phyloP scores from a whole-genome alignment of 2,797 vertebrate species.

The Liasis olivaceus region DNA sequence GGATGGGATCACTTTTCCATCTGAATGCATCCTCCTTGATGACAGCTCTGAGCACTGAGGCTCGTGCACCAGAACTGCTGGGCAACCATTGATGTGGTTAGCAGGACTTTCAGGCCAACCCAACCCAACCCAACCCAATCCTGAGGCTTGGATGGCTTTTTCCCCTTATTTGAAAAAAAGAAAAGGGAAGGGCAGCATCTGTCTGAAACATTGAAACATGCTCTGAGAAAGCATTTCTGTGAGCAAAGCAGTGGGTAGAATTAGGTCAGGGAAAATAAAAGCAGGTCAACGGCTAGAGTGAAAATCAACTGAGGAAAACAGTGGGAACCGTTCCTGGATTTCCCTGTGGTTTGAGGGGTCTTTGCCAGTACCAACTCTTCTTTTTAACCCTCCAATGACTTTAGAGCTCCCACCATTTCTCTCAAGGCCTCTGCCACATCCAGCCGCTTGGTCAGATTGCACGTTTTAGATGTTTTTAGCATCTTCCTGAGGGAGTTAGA shows the following conservation, averaged over 20 bases:
- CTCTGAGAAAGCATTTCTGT: neutral
- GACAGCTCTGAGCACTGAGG: neutral
- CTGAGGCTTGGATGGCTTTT: neutral
- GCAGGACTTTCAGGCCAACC: neutral
- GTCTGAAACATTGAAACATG: too few relatives aligned
- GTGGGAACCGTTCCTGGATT: neutral
- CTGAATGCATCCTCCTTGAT: neutral
- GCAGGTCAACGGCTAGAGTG: neutral
- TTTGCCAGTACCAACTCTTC: neutral
- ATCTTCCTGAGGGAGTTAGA: neutral
- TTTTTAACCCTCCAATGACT: neutral
- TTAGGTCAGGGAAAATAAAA: neutral
- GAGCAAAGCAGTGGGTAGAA: neutral
- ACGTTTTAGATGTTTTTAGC: neutral
- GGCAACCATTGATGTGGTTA: neutral
- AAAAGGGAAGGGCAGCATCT: neutral
- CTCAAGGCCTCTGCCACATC: neutral
- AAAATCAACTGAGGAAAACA: neutral
- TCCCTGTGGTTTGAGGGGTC: neutral
- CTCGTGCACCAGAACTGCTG: neutral
- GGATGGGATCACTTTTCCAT: neutral
- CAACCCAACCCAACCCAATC: neutral
- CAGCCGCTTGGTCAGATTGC: neutral
- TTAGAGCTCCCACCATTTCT: neutral
- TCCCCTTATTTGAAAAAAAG: neutral